A percentile compares a stretch with the other conserved stretches of the same genome.
phyloP scores from a whole-genome alignment of 2,888 invertebrate genomes.

The Linnaemya vulpina region DNA sequence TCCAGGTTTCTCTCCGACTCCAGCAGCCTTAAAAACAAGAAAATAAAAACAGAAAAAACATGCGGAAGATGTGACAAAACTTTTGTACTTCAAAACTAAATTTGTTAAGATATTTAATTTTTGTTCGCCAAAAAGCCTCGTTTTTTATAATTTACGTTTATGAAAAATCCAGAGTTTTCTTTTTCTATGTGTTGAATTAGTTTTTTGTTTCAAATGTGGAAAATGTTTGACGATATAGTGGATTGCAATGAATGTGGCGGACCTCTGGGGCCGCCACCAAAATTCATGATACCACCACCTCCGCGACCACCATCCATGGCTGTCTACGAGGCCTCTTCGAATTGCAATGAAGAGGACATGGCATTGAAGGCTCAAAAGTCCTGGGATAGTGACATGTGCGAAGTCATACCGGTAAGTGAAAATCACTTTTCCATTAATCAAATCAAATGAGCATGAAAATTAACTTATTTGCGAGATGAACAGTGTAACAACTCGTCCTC shows the following conservation, averaged over 20 bases:
- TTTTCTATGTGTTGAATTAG: conserved; percentile 33
- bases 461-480: conserved; percentile 12
- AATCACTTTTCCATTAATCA: not conserved
- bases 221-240: conserved; percentile 82
- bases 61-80: conserved; percentile 65
- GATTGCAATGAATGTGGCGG: conserved; percentile 83
- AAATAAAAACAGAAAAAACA: conserved; percentile 38
- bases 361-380: conserved; percentile 77
- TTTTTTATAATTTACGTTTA: conserved; percentile 46
- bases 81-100: conserved; percentile 41
- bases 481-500: not conserved
- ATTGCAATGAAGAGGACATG: conserved; percentile 81
- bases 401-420: conserved; percentile 82
- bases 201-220: conserved; percentile 80
- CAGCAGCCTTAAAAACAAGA: conserved; percentile 30
- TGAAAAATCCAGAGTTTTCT: conserved; percentile 22
- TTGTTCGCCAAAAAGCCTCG: conserved; percentile 14
- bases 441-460: not conserved
- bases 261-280: conserved; percentile 81
- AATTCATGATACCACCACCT: conserved; percentile 82
- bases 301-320: conserved; percentile 81
- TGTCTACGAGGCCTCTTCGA: conserved; percentile 77
- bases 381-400: conserved; percentile 82
- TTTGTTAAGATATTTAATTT: conserved; percentile 59
- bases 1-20: conserved; percentile 21